Evolutionary conservation across 2,113 vertebrate genomes (phyloP), one percentile per base, ranked within the genome.

Genomic region (Muntiacus muntjak): DNA sequence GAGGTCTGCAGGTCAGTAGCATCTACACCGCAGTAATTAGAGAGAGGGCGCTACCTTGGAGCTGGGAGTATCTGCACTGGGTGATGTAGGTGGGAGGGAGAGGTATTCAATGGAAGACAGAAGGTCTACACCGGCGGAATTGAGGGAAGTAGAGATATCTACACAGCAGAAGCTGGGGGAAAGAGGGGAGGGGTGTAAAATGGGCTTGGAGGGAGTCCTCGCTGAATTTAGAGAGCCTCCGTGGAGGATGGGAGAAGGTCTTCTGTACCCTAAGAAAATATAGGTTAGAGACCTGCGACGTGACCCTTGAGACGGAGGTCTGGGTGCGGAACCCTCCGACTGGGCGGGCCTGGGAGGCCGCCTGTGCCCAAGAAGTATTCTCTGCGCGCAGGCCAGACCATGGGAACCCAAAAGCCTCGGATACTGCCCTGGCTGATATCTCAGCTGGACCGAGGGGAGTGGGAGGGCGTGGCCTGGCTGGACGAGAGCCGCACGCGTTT

Each of bases 391-490:
- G 91, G 88, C 54, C 13, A 1, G 33, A 93, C 86, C 94, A 99
- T 99, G 99, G 97, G 98, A 92, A 98, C 98, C 57, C 85, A 97
- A 1, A 99, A 99, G 96, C 99, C 99, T 0, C 99, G 99, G 36
- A 98, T 99, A 67, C 98, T 99, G 40, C 99, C 99, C 2, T 99
- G 99, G 99, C 97, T 99, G 84, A 83, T 96, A 60, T 21, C 81
- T 0, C 98, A 99, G 97, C 98, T 99, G 5, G 96, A 99, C 98
- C 98, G 96, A 54, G 94, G 98, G 36, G 82, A 0, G 3, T 99
- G 99, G 97, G 99, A 99, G 3, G 99, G 99, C 6, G 99, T 99
- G 33, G 21, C 64, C 6, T 99, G 99, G 99, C 97, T 98, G 11
- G 98, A 99, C 93, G 8, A 5, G 7, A 98, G 98, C 79, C 86